Evolutionary conservation across 1,140 invertebrate genomes (phyloP), one percentile per base, ranked within the genome.

Genomic region (Pseudoatta argentina): DNA sequence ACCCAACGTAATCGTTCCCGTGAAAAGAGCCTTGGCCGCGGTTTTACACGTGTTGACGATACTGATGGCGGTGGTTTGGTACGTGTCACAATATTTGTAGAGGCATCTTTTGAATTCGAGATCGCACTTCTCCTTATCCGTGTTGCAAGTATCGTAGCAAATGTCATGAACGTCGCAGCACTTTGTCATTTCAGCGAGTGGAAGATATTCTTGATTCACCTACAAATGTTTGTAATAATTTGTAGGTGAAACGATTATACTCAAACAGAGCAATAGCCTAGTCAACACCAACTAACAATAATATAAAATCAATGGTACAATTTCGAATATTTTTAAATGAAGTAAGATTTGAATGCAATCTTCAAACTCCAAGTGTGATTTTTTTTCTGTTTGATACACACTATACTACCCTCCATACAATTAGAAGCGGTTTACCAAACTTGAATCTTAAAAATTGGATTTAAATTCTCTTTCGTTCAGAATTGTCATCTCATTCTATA

Each of bases 81-180:
- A 97, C 24, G 95, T 96, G 66, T 98, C 97, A 95, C 98, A 99
- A 85, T 98, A 97, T 92, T 96, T 97, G 89, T 98, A 98, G 0
- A 99, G 94, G 92, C 98, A 99, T 88, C 97, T 96, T 92, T 98
- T 98, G 92, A 99, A 99, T 48, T 97, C 96, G 64, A 98, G 93
- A 94, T 99, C 98, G 95, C 98, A 99, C 0, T 97, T 95, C 93
- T 98, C 98, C 94, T 98, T 98, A 67, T 98, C 97, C 48, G 95
- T 96, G 88, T 98, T 98, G 93, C 98, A 99, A 3, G 97, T 98
- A 86, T 98, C 98, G 91, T 99, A 99, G 93, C 98, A 99, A 86
- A 97, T 96, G 90, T 99, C 98, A 94, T 99, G 98, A 2, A 93
- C 91, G 93, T 98, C 96, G 95, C 98, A 99, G 92, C 98, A 99